Base-by-base conservation (phyloP, 2,888 invertebrate species). In the Zeuzera pyrina region DNA sequence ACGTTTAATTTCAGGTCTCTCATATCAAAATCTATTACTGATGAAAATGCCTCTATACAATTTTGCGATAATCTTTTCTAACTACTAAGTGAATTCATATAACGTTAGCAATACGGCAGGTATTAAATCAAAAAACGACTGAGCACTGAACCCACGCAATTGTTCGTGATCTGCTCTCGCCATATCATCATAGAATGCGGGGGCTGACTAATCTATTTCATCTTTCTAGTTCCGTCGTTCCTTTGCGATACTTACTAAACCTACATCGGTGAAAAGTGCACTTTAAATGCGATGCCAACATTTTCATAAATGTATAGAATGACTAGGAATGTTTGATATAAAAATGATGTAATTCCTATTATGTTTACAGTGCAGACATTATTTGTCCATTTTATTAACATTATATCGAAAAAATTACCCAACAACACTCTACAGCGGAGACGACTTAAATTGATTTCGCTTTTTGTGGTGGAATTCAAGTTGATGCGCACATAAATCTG, bases 391-490 rank as follows among this genome's bases (percentile, higher is more conserved):
- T 66, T 67, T 55, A 71, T 76, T 74, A 45, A 39, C 36, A 45
- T 51, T 48, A 45, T 16, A 23, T 41, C 49, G 48, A 49, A 12
- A 8, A 13, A 8, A 16, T 4, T 7, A n/a, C 25, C 52, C 49
- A 57, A 48, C 52, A 43, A 45, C 31, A 36, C 30, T 52, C 47
- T 50, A 52, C 48, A 50, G 44, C 44, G 43, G 48, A 52, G 51
- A 46, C 40, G 49, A 47, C 57, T 57, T 51, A 39, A 42, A 37
- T 42, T 54, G 60, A 67, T 65, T 59, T 65, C 60, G 60, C 44
- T 53, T 60, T 62, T 62, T 66, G 59, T 71, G 73, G 76, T 74
- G 77, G 78, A 78, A 77, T 78, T 78, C 72, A 78, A 69, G 72
- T 55, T 51, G 42, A 48, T 36, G 34, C 13, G 12, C 13, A n/a